Base-by-base conservation (phyloP, 64 coral and sea anemone species). In the Dendronephthya gigantea region DNA sequence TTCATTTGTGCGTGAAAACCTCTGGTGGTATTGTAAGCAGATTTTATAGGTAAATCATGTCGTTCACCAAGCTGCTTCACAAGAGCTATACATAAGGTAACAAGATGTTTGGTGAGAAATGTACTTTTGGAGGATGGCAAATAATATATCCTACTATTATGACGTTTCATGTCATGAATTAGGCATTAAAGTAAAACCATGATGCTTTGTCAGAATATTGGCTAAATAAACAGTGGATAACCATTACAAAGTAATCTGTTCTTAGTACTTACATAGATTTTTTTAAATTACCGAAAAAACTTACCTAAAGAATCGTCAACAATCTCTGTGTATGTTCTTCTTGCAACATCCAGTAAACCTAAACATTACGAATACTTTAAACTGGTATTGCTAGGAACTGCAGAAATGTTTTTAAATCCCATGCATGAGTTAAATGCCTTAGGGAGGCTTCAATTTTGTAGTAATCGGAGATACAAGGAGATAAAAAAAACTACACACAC, bases 311-410 rank as follows among this genome's bases (percentile, higher is more conserved):
- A 93, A 51, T 98, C 95, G 82, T 98, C 95, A 84, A 98, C 95
- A 79, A 88, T 98, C 84, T 98, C 95, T 49, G 95, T 98, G 38
- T 98, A 98, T 12, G 92, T 98, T 83, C 95, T 87, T 83, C 95
- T 86, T 23, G 95, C 95, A 16, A 98, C 95, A 49, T 79, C 36
- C 29, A 79, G 32, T 79, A 79, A 39, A 15, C 72, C 72, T 36
- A 79, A 11, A 79, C 6, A 66, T n/a, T 30, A 66, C 58, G 19
- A 66, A 66, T n/a, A 5, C 19, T 30, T n/a, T n/a, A n/a, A n/a
- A n/a, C n/a, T n/a, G n/a, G n/a, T n/a, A n/a, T n/a, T 66, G 58
- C 19, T 66, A 6, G 41, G 11, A 45, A 45, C 41, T 45, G 41
- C 11, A n/a, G n/a, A n/a, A n/a, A n/a, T n/a, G n/a, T n/a, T n/a